phyloP scores from a whole-genome alignment of 2,888 invertebrate species.

The Silvanus unidentatus region DNA sequence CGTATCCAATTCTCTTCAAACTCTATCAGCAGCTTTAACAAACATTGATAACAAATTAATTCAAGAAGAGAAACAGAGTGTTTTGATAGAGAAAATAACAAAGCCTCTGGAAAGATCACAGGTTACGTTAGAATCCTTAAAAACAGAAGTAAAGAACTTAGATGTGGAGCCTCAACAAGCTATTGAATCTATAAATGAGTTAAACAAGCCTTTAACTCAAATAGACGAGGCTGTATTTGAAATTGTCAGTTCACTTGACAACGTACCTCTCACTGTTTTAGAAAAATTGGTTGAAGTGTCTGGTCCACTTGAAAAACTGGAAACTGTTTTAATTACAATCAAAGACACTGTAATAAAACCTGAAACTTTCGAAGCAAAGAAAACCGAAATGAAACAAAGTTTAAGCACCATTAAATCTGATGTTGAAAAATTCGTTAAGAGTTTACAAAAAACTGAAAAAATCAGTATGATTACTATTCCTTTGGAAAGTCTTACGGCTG shows the following conservation, averaged over 20 bases:
- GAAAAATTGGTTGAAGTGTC: too few relatives aligned
- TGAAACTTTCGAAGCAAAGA: not conserved
- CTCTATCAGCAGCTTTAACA: conserved; percentile 2
- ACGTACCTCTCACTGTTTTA: not conserved
- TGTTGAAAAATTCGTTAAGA: not conserved
- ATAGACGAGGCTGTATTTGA: conserved; percentile 13
- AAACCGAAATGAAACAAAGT: not conserved
- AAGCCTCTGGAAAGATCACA: too few relatives aligned
- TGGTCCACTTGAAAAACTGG: not conserved
- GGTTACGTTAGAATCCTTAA: not conserved
- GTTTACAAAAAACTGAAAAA: not conserved
- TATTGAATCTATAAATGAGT: conserved; percentile 15
- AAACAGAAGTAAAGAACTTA: not conserved
- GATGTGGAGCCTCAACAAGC: conserved; percentile 9
- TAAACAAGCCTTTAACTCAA: conserved; percentile 12
- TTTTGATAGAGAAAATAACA: too few relatives aligned
- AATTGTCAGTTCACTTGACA: not conserved
- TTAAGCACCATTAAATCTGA: not conserved
- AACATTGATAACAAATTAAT: not conserved
- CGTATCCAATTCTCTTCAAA: conserved; percentile 1
- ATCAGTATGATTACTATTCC: not conserved
- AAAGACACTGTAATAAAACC: not conserved
- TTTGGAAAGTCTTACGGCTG: not conserved
- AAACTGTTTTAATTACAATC: not conserved
- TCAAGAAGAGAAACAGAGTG: not conserved